Evolutionary conservation across 2,797 vertebrate species (phyloP), one percentile per base, ranked within the genome.

Genomic region (Muscicapa striata): DNA sequence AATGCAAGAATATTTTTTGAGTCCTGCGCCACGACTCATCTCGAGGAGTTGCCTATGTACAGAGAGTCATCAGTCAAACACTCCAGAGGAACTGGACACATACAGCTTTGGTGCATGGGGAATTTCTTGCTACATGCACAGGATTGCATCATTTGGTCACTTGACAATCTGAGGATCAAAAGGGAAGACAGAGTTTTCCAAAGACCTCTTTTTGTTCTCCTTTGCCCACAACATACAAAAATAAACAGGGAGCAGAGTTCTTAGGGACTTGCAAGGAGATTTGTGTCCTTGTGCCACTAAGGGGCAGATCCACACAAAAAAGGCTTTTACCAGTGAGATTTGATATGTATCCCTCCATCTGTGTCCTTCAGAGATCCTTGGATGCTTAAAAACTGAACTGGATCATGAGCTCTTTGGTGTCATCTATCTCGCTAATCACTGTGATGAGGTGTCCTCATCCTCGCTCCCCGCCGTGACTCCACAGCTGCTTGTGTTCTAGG

Each of bases 21-120:
- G 52, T 14, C 19, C 23, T 24, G 11, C 24, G 30, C 29, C 22
- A 13, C 27, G 27, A 64, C 40, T 40, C 12, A 22, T 41, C 43
- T 78, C 16, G 13, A 52, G 36, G 36, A 55, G 13, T 15, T 55
- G 19, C 26, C 32, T 27, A 24, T 6, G 16, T 5, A 14, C 29
- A 54, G 14, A 20, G 26, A 88, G 2, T 18, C 14, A 10, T 66
- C 68, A 76, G 24, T 15, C 48, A 75, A 55, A 23, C 45, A 20
- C 4, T 10, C 20, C 11, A 17, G 52, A 78, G 22, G 34, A 78
- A 30, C 1, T 19, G 49, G 32, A 32, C 40, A 23, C 14, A 4
- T 0, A 6, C 16, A 46, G 30, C 5, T 63, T 12, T 23, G 45
- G 22, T 45, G 41, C 17, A 16, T 0, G 0, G 49, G 32, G 30